These are phyloP conservation scores for Melipona quadrifasciata DNA, from an alignment of 1,140 invertebrate genomes.

Conservation along the genomic window DNA sequence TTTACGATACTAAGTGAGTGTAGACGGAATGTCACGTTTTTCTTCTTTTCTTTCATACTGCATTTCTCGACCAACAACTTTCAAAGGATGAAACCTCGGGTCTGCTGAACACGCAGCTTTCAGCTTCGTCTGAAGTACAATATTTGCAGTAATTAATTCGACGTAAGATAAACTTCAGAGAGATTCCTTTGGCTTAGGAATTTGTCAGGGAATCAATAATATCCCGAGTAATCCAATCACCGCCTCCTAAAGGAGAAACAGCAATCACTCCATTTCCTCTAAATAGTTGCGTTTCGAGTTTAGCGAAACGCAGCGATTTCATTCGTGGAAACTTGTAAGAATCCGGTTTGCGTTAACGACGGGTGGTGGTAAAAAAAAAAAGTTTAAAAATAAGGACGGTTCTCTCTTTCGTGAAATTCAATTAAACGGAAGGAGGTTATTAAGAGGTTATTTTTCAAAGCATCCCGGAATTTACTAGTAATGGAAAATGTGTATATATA, in stretches of 20 bases:
- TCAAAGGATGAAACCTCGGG: neutral
- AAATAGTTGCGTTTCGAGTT: neutral
- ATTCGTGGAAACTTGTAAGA: neutral
- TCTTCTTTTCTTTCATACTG: no score
- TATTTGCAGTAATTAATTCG: constrained; percentile 16
- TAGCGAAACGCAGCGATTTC: no score
- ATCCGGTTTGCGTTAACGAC: neutral
- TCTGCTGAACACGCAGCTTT: neutral
- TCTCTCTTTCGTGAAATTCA: neutral
- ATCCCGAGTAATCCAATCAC: constrained; percentile 7
- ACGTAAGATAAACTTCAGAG: constrained; percentile 19
- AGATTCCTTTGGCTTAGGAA: constrained; percentile 7
- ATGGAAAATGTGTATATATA: no score
- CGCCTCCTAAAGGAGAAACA: neutral
- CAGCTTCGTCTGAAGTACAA: neutral
- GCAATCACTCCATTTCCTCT: neutral
- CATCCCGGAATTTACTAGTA: no score
- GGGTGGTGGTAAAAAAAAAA: neutral
- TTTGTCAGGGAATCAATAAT: constrained; percentile 31
- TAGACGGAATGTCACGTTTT: no score
- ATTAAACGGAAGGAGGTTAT: neutral
- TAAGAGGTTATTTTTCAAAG: no score
- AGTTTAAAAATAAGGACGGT: neutral
- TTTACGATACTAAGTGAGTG: no score
- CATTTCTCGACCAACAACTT: neutral